Conservation (phyloP, 2,113 vertebrate genomes). For the Anser cygnoides region DNA sequence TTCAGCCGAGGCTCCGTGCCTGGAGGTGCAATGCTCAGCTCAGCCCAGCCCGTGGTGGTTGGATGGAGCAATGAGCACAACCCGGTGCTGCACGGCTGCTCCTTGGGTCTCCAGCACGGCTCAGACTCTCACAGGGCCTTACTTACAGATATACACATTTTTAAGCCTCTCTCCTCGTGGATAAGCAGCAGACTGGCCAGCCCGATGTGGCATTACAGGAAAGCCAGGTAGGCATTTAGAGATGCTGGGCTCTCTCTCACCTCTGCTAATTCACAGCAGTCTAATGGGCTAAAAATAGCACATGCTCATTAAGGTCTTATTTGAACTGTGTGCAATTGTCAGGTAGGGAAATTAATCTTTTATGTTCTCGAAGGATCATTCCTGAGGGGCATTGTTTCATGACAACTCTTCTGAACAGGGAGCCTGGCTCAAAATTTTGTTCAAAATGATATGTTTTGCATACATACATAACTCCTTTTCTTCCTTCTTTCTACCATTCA, state of each 20-base stretch:
- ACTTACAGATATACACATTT: neutral
- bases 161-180: neutral
- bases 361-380: neutral
- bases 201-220: rapidly evolving
- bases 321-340: neutral
- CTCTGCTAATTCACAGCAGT: neutral
- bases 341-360: neutral
- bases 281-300: neutral
- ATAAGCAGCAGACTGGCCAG: neutral
- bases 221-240: neutral
- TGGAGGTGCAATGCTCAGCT: neutral
- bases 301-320: neutral
- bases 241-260: rapidly evolving
- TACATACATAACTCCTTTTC: neutral
- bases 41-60: neutral
- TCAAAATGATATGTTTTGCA: neutral
- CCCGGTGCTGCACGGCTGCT: neutral
- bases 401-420: neutral
- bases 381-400: neutral
- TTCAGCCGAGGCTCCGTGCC: rapidly evolving
- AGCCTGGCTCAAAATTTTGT: neutral
- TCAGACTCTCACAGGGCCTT: neutral
- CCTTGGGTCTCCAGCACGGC: neutral
- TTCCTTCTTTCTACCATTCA: neutral
- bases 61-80: neutral